Conservation (phyloP, 2,113 vertebrate genomes). For the Conger conger region DNA sequence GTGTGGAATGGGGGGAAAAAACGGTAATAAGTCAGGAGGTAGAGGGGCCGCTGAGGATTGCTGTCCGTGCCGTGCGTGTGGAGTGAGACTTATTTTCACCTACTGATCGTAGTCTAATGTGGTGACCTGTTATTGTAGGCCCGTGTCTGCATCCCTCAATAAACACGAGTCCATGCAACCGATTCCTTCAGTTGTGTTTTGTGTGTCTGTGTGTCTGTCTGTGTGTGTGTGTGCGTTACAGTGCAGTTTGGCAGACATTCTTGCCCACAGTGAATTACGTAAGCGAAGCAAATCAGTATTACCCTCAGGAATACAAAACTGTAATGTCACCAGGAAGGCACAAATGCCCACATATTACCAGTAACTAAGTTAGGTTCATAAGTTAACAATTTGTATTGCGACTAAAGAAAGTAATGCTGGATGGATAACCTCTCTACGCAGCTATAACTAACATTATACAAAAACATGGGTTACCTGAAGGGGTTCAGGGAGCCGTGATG, state of each 20-base stretch:
- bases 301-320: no score
- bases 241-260: background rate
- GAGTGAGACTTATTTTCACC: background rate
- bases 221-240: background rate
- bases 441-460: no score
- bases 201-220: background rate
- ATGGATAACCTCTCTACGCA: no score
- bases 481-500: no score
- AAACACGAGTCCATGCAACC: background rate
- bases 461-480: no score
- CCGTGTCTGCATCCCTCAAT: background rate
- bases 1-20: background rate
- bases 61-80: background rate
- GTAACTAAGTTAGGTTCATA: no score
- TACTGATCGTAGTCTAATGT: background rate
- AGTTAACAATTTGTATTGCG: no score
- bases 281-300: no score
- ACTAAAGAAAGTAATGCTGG: no score
- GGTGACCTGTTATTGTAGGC: constrained; percentile 3
- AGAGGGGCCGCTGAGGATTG: background rate
- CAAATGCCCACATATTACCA: no score
- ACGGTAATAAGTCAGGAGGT: background rate
- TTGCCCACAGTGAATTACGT: no score
- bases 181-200: background rate
- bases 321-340: no score